A percentile compares a stretch with the other conserved stretches of the same genome.
Conservation (phyloP, 2,888 invertebrate species). For the Drosophila tripunctata region DNA sequence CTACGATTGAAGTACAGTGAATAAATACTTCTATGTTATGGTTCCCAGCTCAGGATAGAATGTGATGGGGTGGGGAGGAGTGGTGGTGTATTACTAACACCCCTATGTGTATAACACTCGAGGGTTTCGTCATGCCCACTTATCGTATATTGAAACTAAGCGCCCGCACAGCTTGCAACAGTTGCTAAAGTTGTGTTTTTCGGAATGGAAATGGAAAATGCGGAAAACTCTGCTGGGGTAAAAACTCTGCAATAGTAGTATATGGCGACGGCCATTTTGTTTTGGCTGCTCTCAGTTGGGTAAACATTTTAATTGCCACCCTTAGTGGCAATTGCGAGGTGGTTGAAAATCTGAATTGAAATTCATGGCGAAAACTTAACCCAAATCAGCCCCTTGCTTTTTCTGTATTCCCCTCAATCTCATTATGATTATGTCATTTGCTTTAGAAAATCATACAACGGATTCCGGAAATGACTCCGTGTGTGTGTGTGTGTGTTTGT, state of each 20-base stretch:
- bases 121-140: slow-evolving; percentile 49
- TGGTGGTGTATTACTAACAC: background rate
- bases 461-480: slow-evolving; percentile 34
- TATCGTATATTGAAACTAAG: slow-evolving; percentile 14
- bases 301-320: slow-evolving; percentile 77
- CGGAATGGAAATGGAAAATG: background rate
- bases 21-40: background rate
- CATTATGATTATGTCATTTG: slow-evolving; percentile 77
- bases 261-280: slow-evolving; percentile 60
- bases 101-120: slow-evolving; percentile 35
- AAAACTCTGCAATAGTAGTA: too few relatives aligned
- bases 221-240: background rate
- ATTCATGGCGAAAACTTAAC: slow-evolving; percentile 56
- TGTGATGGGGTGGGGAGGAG: background rate
- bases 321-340: slow-evolving; percentile 41
- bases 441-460: slow-evolving; percentile 46
- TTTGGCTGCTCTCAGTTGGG: slow-evolving; percentile 24
- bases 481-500: background rate
- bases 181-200: slow-evolving; percentile 26
- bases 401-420: background rate
- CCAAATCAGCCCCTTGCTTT: background rate
- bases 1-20: background rate
- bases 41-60: background rate
- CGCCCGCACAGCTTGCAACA: slow-evolving; percentile 56
- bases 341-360: slow-evolving; percentile 65